Percentiles rank a stretch among this genome's conserved stretches.
These are phyloP conservation scores for Theonella swinhoei DNA, from an alignment of 37 sponge, comb jelly and placozoan species.

Conservation along the genomic window DNA sequence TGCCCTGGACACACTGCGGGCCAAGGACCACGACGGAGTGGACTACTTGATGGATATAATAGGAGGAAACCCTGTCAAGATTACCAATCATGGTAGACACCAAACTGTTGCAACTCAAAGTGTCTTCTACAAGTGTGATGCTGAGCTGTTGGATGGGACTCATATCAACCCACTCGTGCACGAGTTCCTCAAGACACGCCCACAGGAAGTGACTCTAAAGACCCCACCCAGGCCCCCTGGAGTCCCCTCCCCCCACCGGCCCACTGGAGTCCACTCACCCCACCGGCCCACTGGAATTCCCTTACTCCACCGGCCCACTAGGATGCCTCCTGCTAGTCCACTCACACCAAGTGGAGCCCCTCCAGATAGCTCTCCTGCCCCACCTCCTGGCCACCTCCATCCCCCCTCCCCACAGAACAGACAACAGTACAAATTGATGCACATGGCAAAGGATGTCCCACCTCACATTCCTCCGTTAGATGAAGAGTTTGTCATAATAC, in stretches of 20 bases:
- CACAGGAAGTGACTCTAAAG: no score
- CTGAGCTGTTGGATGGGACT: not conserved
- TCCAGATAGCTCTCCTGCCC: not conserved
- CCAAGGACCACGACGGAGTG: not conserved
- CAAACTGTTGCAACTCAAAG: not conserved
- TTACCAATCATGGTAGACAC: not conserved
- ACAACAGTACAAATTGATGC: constrained; percentile 5
- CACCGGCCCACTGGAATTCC: no score
- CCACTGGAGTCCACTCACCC: no score
- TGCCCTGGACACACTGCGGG: not conserved
- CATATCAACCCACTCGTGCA: not conserved
- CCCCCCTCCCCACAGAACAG: not conserved
- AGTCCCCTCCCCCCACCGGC: no score
- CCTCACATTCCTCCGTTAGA: constrained; percentile 25
- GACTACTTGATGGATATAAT: not conserved
- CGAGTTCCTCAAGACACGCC: not conserved
- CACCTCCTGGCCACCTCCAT: not conserved
- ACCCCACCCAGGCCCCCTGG: no score
- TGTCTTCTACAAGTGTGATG: not conserved
- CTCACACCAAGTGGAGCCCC: not conserved
- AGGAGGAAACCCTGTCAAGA: not conserved
- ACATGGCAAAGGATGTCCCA: constrained; percentile 19
- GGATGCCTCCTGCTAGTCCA: no score
- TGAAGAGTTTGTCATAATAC: constrained; percentile 30
- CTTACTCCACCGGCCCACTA: no score